Base-by-base conservation (phyloP, 2,888 invertebrate species). In the Erpobdella octoculata region DNA sequence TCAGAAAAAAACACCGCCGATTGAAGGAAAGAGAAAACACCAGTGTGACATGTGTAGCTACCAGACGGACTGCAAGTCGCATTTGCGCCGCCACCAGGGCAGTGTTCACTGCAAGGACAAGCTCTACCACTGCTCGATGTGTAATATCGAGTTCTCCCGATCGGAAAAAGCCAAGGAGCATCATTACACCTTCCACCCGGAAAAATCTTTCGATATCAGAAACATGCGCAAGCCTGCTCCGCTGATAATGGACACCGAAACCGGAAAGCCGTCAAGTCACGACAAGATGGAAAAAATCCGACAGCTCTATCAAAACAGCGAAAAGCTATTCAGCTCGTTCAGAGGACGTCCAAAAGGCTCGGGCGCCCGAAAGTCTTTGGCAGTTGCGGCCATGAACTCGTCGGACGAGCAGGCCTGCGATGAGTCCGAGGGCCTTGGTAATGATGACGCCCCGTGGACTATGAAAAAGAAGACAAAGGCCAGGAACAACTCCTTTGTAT, bases 41-140 rank as follows among this genome's bases (percentile, higher is more conserved):
- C 64, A 72, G 28, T 76, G 76, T 61, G 72, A 70, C 36, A 58
- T 74, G 37, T 76, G 76, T 38, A 68, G 59, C 38, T 76, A 76
- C 66, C 72, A 75, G 71, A 76, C 76, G 2, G 75, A 76, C 65
- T 74, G 75, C 71, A 70, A 71, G 58, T 76, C 76, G 15, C 76
- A 76, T 41, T 58, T 76, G 37, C 71, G 75, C 5, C 64, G 76
- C n/a, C 76, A 76, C 41, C 70, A 72, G 46, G 74, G 74, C 61
- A 75, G 74, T 37, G 75, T 76, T 1, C 74, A 74, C 37, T 46
- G 48, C 71, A 69, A 33, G 18, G 70, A 72, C 48, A 73, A 75
- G 67, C 68, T 58, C 15, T 76, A 74, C 68, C 41, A 67, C 38
- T 76, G 76, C 67, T 70, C 76, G 46, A 53, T 74, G 8, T 76